These are phyloP conservation scores for Passer domesticus DNA, from an alignment of 2,113 vertebrate species.

Conservation along the genomic window DNA sequence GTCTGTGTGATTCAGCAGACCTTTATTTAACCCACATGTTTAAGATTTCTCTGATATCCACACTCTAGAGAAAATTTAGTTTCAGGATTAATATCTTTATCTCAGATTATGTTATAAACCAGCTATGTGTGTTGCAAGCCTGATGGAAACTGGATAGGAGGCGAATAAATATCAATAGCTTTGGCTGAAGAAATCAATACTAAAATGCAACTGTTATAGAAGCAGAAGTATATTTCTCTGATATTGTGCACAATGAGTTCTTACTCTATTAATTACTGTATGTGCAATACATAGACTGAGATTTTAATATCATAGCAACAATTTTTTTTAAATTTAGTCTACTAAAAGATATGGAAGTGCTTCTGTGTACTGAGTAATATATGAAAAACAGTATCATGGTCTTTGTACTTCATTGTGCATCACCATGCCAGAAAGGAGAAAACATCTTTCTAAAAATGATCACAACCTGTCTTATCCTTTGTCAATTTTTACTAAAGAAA, in stretches of 20 bases:
- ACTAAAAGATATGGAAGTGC: neutral
- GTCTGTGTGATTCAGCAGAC: neutral
- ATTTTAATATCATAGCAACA: neutral
- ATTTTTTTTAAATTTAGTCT: neutral
- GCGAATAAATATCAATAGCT: neutral
- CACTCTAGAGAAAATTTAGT: neutral
- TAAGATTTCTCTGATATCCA: neutral
- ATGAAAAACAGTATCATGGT: neutral
- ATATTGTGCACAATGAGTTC: neutral
- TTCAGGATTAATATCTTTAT: neutral
- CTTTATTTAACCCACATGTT: neutral
- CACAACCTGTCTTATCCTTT: neutral
- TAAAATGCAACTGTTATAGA: neutral
- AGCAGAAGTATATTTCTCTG: neutral
- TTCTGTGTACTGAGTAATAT: neutral
- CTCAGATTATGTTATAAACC: neutral
- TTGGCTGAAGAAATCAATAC: neutral
- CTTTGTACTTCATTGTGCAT: neutral
- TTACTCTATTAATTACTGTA: neutral
- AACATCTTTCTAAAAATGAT: neutral
- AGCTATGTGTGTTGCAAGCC: neutral
- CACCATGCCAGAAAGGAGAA: neutral
- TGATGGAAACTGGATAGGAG: neutral
- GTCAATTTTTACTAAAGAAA: neutral
- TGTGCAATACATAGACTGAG: neutral